Percentiles rank a stretch among this genome's conserved stretches.
These are phyloP conservation scores for Galaxias olidus DNA, from an alignment of 2,797 vertebrate genomes.

Conservation along the genomic window DNA sequence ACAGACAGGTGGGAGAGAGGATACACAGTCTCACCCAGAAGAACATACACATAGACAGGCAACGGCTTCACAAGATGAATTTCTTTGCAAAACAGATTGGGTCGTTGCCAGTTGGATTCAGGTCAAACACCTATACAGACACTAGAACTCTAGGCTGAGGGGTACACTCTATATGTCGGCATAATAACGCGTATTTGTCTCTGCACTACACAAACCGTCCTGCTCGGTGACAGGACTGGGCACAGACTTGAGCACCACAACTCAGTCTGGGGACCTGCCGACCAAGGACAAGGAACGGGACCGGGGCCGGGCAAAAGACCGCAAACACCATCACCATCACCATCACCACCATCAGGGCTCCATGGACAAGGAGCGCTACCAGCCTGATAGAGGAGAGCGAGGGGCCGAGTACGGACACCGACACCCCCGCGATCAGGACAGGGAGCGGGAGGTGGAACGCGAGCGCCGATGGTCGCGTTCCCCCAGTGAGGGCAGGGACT, in stretches of 20 bases:
- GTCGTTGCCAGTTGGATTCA: no score
- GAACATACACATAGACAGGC: neutral
- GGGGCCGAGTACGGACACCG: conserved; percentile 79
- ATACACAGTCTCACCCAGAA: conserved; percentile 5
- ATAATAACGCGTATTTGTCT: neutral
- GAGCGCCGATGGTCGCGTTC: conserved; percentile 90
- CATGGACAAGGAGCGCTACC: conserved; percentile 86
- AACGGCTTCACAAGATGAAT: no score
- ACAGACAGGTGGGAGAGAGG: neutral
- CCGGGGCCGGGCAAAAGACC: conserved; percentile 86
- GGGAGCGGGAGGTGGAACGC: conserved; percentile 1
- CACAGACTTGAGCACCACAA: conserved; percentile 88
- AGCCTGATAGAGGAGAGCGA: conserved; percentile 73
- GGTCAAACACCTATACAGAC: no score
- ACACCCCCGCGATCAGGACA: conserved; percentile 54
- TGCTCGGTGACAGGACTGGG: conserved; percentile 74
- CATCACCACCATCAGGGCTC: conserved; percentile 81
- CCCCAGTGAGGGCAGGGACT: conserved; percentile 89
- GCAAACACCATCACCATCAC: conserved; percentile 87
- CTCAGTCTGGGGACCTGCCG: conserved; percentile 86
- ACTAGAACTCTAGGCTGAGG: no score
- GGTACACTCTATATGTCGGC: no score
- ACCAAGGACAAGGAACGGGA: conserved; percentile 88
- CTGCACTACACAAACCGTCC: neutral
- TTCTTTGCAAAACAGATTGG: no score